Base-by-base conservation (phyloP, 1,140 invertebrate genomes). In the Neodiprion fabricii region DNA sequence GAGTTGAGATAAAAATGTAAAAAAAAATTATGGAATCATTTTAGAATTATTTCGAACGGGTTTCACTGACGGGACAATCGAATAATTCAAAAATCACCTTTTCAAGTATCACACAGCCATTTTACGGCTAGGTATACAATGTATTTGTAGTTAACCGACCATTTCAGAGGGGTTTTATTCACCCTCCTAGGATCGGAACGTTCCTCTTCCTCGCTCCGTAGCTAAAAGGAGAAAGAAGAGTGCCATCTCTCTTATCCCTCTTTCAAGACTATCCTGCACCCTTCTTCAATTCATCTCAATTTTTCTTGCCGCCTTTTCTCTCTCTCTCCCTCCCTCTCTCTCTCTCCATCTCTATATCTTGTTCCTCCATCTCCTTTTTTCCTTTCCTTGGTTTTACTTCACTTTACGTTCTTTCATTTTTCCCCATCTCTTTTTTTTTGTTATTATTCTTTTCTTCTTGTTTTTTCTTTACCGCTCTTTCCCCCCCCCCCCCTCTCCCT, bases 201-300 rank as follows among this genome's bases (percentile, higher is more conserved):
- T 21, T 21, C 17, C 17, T 21, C 17, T 21, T 21, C 17, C 17
- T 21, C 0, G 17, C 17, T 21, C 17, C 17, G 17, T 21, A 21
- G 50, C 50, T 53, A 21, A 1, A 53, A 53, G 50, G 50, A 53
- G 50, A 53, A 10, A 53, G 50, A n/a, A n/a, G 50, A 53, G 50
- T 53, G 50, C 50, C 50, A n/a, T 53, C 50, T 53, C 50, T 53
- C 50, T 53, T 53, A 11, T 69, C 17, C 67, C 67, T 23, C 40
- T 69, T 69, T 17, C 17, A 11, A 21, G 1, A 9, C 67, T 1
- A 69, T 21, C 40, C 17, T 69, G 11, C 1, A 9, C 67, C 11
- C 17, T 17, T 40, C 40, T 77, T 77, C 81, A 78, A 85, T 86
- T 83, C 81, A 79, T 85, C 83, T 84, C 82, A 79, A 84, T 86